Conservation (phyloP, 2,797 vertebrate species). For the Girardinus metallicus region DNA sequence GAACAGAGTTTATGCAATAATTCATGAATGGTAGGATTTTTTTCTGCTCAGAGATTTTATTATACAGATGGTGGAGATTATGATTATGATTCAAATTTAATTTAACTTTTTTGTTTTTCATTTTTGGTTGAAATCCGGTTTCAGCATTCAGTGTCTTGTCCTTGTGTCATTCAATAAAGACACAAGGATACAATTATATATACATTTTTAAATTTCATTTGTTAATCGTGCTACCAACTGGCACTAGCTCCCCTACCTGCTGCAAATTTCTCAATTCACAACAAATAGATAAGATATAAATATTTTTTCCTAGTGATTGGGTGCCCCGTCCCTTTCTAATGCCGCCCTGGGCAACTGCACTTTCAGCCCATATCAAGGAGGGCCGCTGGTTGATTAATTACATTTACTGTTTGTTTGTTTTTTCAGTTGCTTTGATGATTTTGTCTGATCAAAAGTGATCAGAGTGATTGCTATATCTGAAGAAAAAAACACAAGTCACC, state of each 20-base stretch:
- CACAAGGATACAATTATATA: no score
- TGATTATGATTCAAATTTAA: not conserved
- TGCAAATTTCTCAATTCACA: no score
- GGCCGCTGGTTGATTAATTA: not conserved
- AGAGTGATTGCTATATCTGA: not conserved
- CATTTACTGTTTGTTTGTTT: not conserved
- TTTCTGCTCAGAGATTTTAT: not conserved
- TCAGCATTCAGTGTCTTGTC: not conserved
- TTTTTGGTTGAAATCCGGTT: not conserved
- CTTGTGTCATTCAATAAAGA: no score
- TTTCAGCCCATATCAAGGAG: no score
- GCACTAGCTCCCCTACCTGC: no score
- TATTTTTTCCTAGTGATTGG: no score
- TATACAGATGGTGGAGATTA: not conserved
- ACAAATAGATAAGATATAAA: no score
- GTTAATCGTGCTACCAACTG: not conserved
- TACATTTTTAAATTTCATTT: not conserved
- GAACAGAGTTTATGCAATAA: not conserved
- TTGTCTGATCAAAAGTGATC: not conserved
- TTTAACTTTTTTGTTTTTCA: not conserved
- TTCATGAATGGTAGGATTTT: slow-evolving; percentile 1
- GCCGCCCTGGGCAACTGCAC: no score
- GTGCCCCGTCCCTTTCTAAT: no score
- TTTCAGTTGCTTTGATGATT: not conserved
- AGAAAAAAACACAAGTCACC: not conserved